These are phyloP conservation scores for Caenorhabditis remanei DNA, from an alignment of 1,140 invertebrate species.

Conservation along the genomic window DNA sequence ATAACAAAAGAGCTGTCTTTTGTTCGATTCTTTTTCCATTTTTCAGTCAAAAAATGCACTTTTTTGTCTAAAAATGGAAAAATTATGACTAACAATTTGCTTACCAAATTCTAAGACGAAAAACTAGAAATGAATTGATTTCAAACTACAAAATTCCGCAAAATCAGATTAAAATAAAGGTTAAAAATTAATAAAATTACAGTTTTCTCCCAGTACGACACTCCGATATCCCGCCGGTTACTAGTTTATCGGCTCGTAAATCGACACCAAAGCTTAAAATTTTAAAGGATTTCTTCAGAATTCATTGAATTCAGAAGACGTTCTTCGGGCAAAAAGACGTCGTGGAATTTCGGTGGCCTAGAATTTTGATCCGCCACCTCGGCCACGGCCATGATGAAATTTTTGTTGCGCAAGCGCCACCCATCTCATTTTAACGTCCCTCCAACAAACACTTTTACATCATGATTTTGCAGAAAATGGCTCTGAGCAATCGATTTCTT, in stretches of 20 bases:
- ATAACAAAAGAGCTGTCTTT: too few species aligned
- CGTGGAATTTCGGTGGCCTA: constrained; percentile 5
- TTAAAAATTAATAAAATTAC: too few species aligned
- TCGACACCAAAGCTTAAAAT: background rate
- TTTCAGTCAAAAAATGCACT: too few species aligned
- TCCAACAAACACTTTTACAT: background rate
- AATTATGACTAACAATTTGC: too few species aligned
- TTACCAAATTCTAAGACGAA: too few species aligned
- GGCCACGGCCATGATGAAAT: constrained; percentile 34
- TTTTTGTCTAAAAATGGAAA: too few species aligned
- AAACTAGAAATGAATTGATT: too few species aligned
- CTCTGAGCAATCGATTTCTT: constrained; percentile 1
- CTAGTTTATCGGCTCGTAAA: background rate
- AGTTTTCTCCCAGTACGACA: background rate
- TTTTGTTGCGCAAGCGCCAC: background rate
- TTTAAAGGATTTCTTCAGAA: too few species aligned
- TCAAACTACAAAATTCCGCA: too few species aligned
- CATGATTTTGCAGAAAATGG: constrained; percentile 44
- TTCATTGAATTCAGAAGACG: too few species aligned
- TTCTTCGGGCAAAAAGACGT: background rate
- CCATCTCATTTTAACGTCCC: background rate
- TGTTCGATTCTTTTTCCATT: too few species aligned
- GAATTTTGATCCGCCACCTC: background rate
- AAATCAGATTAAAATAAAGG: background rate
- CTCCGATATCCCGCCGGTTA: constrained; percentile 5